Evolutionary conservation across 2,797 vertebrate species (phyloP).

Genomic region (Serranus cabrilla): DNA sequence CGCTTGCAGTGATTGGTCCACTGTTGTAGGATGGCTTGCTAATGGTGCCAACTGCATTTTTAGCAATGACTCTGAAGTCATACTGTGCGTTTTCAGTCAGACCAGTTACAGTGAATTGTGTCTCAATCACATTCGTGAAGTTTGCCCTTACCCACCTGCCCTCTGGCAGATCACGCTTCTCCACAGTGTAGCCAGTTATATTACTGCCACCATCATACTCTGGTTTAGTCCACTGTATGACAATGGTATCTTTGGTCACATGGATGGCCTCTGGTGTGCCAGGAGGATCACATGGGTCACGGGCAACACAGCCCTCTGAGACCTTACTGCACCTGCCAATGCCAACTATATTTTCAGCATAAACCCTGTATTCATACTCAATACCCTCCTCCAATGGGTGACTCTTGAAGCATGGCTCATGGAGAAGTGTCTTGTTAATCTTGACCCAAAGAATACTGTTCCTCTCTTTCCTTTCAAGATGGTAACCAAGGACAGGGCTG

Average conservation of each 20-base stretch:
- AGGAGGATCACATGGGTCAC: slow-evolving; percentile 97
- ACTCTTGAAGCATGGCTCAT: slow-evolving; percentile 93
- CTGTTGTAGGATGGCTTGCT: slow-evolving; percentile 98
- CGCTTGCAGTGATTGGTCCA: slow-evolving; percentile 95
- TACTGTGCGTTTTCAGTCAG: slow-evolving; percentile 96
- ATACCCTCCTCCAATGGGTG: slow-evolving; percentile 95
- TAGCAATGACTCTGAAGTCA: slow-evolving; percentile 98
- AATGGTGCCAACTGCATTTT: slow-evolving; percentile 94
- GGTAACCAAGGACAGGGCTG: slow-evolving; percentile 94
- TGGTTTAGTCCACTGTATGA: slow-evolving; percentile 96
- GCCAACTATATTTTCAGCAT: slow-evolving; percentile 98
- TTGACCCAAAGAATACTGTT: slow-evolving; percentile 99
- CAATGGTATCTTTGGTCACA: slow-evolving; percentile 93
- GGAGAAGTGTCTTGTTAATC: slow-evolving; percentile 95
- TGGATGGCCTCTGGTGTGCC: slow-evolving; percentile 94
- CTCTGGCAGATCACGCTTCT: slow-evolving; percentile 97
- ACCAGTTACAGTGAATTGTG: slow-evolving; percentile 93
- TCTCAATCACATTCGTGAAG: slow-evolving; percentile 98
- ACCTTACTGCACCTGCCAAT: slow-evolving; percentile 95
- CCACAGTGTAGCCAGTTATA: slow-evolving; percentile 96
- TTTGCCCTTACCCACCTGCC: slow-evolving; percentile 98
- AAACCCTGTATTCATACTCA: slow-evolving; percentile 97
- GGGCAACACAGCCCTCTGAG: slow-evolving; percentile 95
- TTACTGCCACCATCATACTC: slow-evolving; percentile 98
- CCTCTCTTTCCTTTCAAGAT: slow-evolving; percentile 98